phyloP scores from a whole-genome alignment of 2,113 vertebrate genomes.

The Nymphicus hollandicus region DNA sequence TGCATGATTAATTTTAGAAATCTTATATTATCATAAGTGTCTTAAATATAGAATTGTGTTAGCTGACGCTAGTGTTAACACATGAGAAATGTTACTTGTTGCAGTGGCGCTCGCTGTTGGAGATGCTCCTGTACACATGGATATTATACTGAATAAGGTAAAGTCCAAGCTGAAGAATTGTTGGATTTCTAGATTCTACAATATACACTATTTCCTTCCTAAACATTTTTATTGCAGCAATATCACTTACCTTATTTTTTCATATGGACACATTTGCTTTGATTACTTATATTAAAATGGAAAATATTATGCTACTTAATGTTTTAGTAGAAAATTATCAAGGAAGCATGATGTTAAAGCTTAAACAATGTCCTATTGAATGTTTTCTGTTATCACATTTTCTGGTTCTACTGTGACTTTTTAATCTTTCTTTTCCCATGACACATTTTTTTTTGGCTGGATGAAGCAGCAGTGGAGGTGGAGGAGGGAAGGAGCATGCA shows the following conservation, averaged over 20 bases:
- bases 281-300: background rate
- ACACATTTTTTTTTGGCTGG: background rate
- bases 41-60: background rate
- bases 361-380: background rate
- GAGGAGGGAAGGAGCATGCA: background rate
- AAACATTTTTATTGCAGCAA: background rate
- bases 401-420: background rate
- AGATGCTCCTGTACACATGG: background rate
- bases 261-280: background rate
- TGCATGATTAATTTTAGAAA: background rate
- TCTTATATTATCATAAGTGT: background rate
- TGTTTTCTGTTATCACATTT: background rate
- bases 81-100: background rate
- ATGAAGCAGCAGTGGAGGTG: background rate
- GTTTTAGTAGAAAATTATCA: background rate
- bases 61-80: background rate
- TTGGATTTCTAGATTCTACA: background rate
- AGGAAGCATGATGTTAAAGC: background rate
- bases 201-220: background rate
- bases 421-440: background rate
- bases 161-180: background rate
- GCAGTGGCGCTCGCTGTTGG: background rate
- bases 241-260: background rate
- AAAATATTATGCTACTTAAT: background rate
- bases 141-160: background rate